Evolutionary conservation across 2,888 invertebrate species (phyloP).

Genomic region (Pammene fasciana): DNA sequence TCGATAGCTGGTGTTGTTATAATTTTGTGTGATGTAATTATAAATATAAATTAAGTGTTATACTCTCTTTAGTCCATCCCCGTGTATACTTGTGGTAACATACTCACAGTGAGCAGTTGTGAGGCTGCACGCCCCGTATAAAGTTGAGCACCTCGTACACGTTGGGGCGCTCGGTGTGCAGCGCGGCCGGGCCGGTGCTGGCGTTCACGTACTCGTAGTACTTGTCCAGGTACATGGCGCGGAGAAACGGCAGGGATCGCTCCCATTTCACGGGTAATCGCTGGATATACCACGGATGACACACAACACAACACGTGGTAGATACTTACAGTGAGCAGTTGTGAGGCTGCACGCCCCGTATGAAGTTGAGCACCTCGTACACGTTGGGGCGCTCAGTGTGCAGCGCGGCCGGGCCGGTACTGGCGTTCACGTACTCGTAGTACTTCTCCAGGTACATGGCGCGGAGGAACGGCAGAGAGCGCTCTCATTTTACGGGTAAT

Average conservation of each 20-base stretch:
- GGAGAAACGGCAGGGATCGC: constrained; percentile 86
- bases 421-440: constrained; percentile 88
- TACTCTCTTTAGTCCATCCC: no score
- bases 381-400: constrained; percentile 88
- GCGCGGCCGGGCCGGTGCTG: constrained; percentile 85
- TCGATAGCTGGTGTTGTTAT: no score
- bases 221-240: constrained; percentile 89
- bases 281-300: no score
- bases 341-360: constrained; percentile 85
- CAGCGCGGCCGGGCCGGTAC: constrained; percentile 86
- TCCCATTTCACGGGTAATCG: constrained; percentile 93
- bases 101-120: constrained; percentile 84
- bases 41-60: no score
- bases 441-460: constrained; percentile 89
- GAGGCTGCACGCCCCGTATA: constrained; percentile 86
- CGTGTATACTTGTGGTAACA: no score
- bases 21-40: no score
- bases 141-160: constrained; percentile 91
- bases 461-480: constrained; percentile 86
- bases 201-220: constrained; percentile 90
- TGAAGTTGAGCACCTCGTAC: constrained; percentile 90
- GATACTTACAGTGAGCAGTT: constrained; percentile 84
- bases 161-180: constrained; percentile 87
- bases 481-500: constrained; percentile 92
- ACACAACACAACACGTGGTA: no score